Evolutionary conservation across 2,113 vertebrate species (phyloP).

Genomic region (Pluvianellus socialis): DNA sequence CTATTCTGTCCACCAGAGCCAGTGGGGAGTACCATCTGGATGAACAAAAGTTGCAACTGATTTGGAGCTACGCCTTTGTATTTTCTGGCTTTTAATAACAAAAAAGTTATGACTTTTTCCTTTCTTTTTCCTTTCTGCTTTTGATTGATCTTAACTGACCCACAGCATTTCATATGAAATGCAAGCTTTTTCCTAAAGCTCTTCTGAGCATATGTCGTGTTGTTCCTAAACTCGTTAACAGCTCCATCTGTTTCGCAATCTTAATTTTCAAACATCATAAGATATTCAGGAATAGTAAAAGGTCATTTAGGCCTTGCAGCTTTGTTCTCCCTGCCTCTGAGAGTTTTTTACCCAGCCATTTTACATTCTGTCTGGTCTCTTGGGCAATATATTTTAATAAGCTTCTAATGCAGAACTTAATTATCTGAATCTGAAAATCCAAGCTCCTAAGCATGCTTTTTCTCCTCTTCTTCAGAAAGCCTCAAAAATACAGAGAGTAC

Average conservation of each 20-base stretch:
- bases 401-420: conserved; percentile 30
- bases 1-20: background rate
- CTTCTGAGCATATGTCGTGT: background rate
- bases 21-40: background rate
- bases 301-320: conserved; percentile 40
- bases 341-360: background rate
- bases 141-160: conserved; percentile 9
- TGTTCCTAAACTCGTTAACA: conserved; percentile 37
- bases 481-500: background rate
- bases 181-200: background rate
- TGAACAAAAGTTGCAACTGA: background rate
- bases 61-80: background rate
- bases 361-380: conserved; percentile 17
- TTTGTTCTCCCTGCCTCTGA: conserved; percentile 1
- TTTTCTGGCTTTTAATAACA: background rate
- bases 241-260: conserved; percentile 37
- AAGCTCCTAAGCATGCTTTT: background rate
- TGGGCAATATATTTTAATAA: conserved; percentile 50
- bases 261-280: conserved; percentile 50
- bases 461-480: background rate
- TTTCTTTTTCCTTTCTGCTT: background rate
- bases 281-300: conserved; percentile 30
- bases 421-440: conserved; percentile 33
- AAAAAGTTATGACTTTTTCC: background rate
- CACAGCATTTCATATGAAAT: background rate